phyloP scores from a whole-genome alignment of 2,113 vertebrate genomes.

The Scatophagus argus region DNA sequence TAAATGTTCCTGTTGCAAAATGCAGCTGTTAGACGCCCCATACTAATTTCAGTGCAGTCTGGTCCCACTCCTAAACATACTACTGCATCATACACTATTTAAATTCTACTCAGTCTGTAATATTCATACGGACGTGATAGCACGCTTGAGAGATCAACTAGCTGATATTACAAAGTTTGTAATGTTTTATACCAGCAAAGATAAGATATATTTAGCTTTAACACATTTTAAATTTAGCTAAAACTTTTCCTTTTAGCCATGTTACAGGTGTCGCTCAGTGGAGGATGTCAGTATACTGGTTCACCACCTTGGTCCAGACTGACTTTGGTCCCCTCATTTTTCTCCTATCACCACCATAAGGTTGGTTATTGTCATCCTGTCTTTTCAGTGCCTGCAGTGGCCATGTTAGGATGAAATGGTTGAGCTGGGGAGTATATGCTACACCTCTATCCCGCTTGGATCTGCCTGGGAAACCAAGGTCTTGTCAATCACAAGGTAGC shows the following conservation, averaged over 20 bases:
- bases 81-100: constrained; percentile 28
- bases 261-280: no score
- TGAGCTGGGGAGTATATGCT: no score
- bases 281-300: no score
- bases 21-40: constrained; percentile 4
- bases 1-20: constrained; percentile 25
- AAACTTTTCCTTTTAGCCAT: not conserved
- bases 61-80: not conserved
- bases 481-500: no score
- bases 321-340: no score
- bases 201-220: not conserved
- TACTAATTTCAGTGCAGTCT: constrained; percentile 16
- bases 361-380: no score
- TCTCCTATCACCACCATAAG: no score
- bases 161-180: constrained; percentile 11
- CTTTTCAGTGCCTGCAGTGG: no score
- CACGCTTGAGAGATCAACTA: not conserved
- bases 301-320: no score
- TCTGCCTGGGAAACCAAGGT: no score
- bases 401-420: no score
- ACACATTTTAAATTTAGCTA: not conserved
- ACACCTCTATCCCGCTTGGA: no score
- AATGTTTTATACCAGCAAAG: not conserved
- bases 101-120: constrained; percentile 5
- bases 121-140: constrained; percentile 13